phyloP scores from a whole-genome alignment of 2,113 vertebrate genomes.

The Nothocercus nigrocapillus region DNA sequence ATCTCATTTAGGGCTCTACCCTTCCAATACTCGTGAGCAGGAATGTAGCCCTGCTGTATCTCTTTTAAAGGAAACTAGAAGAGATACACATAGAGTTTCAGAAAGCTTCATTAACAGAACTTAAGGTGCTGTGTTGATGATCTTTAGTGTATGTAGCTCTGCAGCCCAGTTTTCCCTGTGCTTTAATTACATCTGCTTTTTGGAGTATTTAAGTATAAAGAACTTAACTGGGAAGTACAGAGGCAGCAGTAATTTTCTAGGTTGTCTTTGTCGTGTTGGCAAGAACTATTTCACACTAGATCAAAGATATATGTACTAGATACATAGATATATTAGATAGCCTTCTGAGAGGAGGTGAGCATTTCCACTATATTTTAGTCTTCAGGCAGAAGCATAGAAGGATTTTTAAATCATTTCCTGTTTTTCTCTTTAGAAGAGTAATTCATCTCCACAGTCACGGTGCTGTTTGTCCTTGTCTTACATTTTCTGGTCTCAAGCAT shows the following conservation, averaged over 20 bases:
- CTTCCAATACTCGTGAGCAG: background rate
- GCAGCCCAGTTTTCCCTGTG: background rate
- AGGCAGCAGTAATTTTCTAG: background rate
- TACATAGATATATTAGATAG: background rate
- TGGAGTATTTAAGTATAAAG: background rate
- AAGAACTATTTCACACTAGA: background rate
- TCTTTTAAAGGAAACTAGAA: background rate
- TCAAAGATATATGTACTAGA: background rate
- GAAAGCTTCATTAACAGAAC: background rate
- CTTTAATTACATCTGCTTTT: background rate
- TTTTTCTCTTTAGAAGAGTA: background rate
- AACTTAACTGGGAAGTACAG: background rate
- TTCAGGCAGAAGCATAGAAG: background rate
- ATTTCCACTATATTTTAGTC: background rate
- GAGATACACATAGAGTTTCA: background rate
- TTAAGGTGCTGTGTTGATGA: background rate
- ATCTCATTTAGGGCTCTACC: background rate
- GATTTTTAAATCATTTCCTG: background rate
- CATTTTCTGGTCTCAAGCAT: background rate
- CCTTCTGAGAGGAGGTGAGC: background rate
- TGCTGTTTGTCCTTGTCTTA: background rate
- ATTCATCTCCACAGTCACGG: fast-evolving
- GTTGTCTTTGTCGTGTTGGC: background rate
- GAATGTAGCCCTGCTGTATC: background rate
- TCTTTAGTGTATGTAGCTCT: background rate